These are phyloP conservation scores for Chlorospingus semifuscus DNA, from an alignment of 2,797 vertebrate species.

Conservation along the genomic window DNA sequence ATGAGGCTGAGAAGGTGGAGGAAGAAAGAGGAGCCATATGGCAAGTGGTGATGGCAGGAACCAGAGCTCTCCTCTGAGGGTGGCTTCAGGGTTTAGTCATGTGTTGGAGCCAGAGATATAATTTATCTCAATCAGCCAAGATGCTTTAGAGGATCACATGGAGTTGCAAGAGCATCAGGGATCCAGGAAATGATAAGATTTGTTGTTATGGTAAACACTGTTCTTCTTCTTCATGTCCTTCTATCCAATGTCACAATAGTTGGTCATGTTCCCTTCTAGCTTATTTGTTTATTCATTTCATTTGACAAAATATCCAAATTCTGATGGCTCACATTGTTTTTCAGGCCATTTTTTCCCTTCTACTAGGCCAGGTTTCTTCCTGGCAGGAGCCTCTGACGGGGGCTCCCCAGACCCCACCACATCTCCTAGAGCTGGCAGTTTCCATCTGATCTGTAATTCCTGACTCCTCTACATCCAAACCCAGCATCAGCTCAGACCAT, in stretches of 20 bases:
- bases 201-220: not conserved
- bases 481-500: accelerated
- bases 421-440: not conserved
- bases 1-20: conserved; percentile 27
- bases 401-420: not conserved
- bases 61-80: not conserved
- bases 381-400: not conserved
- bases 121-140: not conserved
- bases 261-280: not conserved
- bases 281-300: not conserved
- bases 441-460: not conserved
- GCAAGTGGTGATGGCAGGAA: conserved; percentile 34
- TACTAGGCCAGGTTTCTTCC: not conserved
- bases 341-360: not conserved
- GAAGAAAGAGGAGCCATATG: conserved; percentile 34
- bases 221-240: not conserved
- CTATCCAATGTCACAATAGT: not conserved
- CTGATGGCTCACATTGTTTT: not conserved
- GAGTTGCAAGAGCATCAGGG: not conserved
- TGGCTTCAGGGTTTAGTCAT: conserved; percentile 22
- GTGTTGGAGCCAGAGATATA: not conserved
- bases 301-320: not conserved
- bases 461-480: not conserved
- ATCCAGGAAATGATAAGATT: not conserved
- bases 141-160: not conserved